Base-by-base conservation (phyloP, 2,888 invertebrate genomes). In the Pomacea canaliculata region DNA sequence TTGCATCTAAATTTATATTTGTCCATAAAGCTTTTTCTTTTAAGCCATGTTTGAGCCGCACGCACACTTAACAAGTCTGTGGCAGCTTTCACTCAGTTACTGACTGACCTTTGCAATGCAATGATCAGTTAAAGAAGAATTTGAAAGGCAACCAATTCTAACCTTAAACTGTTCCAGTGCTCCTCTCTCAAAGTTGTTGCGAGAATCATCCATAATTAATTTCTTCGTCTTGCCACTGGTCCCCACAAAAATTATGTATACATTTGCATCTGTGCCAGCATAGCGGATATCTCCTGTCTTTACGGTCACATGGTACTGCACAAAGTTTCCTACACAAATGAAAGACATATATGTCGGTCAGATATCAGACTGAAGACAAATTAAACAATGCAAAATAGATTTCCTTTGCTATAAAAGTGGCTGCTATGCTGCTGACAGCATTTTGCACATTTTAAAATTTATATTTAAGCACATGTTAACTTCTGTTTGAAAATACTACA, bases 251-350 rank as follows among this genome's bases (percentile, higher is more conserved):
- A 85, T 82, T 37, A 89, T 84, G 77, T 83, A 88, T 7, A 89
- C 89, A 71, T 88, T 85, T 10, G 89, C 88, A 79, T 89, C 88
- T 12, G 89, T 89, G 46, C 89, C 89, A n/a, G 87, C 89, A 79
- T 82, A 86, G 37, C 81, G 81, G 13, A 85, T 81, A 76, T 88
- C 85, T 13, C 89, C 88, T 2, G 89, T 89, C 68, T 82, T 81
- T 9, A 86, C 84, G 16, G 82, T 80, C 70, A 89, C 84, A 37
- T 83, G 73, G 73, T 87, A 89, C 49, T 80, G 84, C 23, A 85
- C 84, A 23, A 81, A 79, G 8, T 79, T 79, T 59, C 85, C 87
- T 86, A 80, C 7, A 78, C 71, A 60, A 73, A 70, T 72, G 37
- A 70, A 51, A 67, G 19, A 51, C 10, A 18, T 18, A 66, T n/a